phyloP scores from a whole-genome alignment of 1,140 invertebrate species.

The Drosophila burlai region DNA sequence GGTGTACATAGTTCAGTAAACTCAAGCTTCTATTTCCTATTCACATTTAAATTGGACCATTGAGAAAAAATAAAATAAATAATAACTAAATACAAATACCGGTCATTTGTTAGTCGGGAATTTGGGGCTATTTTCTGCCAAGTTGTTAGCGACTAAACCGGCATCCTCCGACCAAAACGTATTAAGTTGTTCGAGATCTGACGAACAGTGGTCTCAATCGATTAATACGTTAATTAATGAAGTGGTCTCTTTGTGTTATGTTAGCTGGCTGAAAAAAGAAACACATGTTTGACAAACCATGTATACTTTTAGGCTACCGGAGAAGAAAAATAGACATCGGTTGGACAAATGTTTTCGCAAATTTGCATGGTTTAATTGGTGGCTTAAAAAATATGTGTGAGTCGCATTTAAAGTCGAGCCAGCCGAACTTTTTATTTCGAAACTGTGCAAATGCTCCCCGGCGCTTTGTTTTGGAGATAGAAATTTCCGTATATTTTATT shows the following conservation, averaged over 20 bases:
- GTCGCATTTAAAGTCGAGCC: slow-evolving; percentile 41
- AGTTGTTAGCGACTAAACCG: slow-evolving; percentile 2
- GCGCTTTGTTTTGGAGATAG: slow-evolving; percentile 22
- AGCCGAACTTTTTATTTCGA: slow-evolving; percentile 51
- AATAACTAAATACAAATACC: neutral
- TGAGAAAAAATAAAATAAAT: neutral
- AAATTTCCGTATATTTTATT: slow-evolving; percentile 43
- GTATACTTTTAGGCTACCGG: slow-evolving; percentile 38
- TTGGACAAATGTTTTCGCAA: slow-evolving; percentile 13
- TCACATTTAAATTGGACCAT: slow-evolving; percentile 2
- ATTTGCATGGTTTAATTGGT: slow-evolving; percentile 33
- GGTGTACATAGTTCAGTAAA: neutral
- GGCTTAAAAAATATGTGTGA: slow-evolving; percentile 26
- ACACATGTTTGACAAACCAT: slow-evolving; percentile 7
- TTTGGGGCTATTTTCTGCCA: neutral
- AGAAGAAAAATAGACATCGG: neutral
- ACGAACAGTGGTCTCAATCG: slow-evolving; percentile 1
- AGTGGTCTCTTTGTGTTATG: neutral
- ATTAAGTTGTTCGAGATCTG: neutral
- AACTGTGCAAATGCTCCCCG: slow-evolving; percentile 55
- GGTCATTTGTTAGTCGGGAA: slow-evolving; percentile 3
- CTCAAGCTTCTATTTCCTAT: neutral
- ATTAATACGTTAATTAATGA: slow-evolving; percentile 15
- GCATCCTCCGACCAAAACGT: neutral
- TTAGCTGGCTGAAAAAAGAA: slow-evolving; percentile 15